These are phyloP conservation scores for Limanda limanda DNA, from an alignment of 2,113 vertebrate species.

Conservation along the genomic window DNA sequence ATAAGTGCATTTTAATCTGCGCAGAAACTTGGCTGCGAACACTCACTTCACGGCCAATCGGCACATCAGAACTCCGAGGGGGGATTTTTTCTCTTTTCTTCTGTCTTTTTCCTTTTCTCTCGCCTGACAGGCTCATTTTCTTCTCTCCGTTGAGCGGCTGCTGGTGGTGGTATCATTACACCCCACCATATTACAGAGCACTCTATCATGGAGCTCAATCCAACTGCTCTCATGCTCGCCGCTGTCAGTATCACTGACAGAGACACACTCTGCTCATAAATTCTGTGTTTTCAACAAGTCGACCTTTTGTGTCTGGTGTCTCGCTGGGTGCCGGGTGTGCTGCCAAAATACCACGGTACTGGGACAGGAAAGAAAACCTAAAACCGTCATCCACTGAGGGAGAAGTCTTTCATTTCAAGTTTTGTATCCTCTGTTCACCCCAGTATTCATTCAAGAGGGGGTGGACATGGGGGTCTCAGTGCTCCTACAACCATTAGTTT, in stretches of 20 bases:
- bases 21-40: conserved; percentile 67
- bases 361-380: conserved; percentile 30
- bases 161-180: conserved; percentile 67
- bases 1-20: conserved; percentile 61
- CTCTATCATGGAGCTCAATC: conserved; percentile 52
- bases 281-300: conserved; percentile 54
- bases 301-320: conserved; percentile 48
- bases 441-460: conserved; percentile 21
- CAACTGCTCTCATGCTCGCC: conserved; percentile 49
- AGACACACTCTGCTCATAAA: conserved; percentile 51
- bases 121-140: conserved; percentile 72
- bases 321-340: not conserved
- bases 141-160: conserved; percentile 53
- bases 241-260: conserved; percentile 55
- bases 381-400: conserved; percentile 21
- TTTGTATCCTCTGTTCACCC: conserved; percentile 33
- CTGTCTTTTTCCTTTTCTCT: conserved; percentile 38
- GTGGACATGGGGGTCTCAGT: conserved; percentile 24
- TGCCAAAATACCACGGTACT: conserved; percentile 41
- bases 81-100: conserved; percentile 31
- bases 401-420: conserved; percentile 26
- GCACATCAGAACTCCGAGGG: conserved; percentile 62
- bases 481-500: too few species aligned
- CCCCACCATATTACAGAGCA: conserved; percentile 57
- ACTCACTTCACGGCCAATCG: conserved; percentile 62